These are phyloP conservation scores for Canis aureus DNA, from an alignment of 2,113 vertebrate genomes.

Conservation along the genomic window DNA sequence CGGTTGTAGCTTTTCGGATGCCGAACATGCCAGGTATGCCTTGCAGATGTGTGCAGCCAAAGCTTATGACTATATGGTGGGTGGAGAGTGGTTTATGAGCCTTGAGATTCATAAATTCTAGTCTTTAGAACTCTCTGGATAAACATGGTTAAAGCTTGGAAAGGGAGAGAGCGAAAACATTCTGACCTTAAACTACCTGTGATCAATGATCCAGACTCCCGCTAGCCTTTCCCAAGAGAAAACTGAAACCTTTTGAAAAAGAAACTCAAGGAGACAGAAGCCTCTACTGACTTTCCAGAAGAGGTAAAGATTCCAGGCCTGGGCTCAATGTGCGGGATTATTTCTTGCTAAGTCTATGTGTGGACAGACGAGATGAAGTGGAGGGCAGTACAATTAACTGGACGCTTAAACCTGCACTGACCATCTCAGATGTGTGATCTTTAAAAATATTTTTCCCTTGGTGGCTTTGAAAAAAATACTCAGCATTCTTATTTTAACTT, in stretches of 20 bases:
- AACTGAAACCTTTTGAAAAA: slow-evolving; percentile 73
- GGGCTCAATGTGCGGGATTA: background rate
- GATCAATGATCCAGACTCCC: slow-evolving; percentile 54
- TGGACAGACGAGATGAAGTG: background rate
- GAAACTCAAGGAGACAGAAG: slow-evolving; percentile 71
- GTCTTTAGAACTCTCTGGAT: slow-evolving; percentile 59
- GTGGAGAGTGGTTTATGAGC: slow-evolving; percentile 56
- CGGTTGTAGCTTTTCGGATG: background rate
- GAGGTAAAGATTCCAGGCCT: background rate
- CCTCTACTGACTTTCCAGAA: slow-evolving; percentile 39
- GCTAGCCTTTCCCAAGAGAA: slow-evolving; percentile 58
- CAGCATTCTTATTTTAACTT: background rate
- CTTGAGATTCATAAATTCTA: slow-evolving; percentile 52
- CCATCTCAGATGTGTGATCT: background rate
- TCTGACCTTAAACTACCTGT: slow-evolving; percentile 75
- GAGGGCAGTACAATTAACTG: background rate
- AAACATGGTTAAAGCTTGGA: slow-evolving; percentile 60
- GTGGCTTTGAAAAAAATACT: background rate
- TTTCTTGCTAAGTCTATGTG: background rate
- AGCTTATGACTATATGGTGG: background rate
- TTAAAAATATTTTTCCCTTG: background rate
- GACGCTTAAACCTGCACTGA: background rate
- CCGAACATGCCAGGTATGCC: background rate
- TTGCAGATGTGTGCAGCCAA: background rate
- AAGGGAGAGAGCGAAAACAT: slow-evolving; percentile 54